These are phyloP conservation scores for Aphidius gifuensis DNA, from an alignment of 1,140 invertebrate genomes.

Conservation along the genomic window DNA sequence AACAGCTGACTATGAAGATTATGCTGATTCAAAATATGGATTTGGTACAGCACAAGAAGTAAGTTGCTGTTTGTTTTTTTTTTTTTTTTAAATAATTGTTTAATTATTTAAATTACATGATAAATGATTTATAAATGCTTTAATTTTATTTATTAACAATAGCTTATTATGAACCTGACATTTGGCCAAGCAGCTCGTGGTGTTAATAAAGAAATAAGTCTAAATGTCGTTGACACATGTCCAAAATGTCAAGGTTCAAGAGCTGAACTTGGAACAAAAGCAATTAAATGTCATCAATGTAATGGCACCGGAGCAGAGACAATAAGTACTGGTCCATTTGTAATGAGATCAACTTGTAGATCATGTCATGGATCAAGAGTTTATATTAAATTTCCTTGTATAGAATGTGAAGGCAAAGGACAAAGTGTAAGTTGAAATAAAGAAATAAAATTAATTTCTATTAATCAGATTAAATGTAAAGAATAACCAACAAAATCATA, in stretches of 20 bases:
- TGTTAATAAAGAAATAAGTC: conserved; percentile 86
- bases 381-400: conserved; percentile 88
- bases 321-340: conserved; percentile 87
- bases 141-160: conserved; percentile 26
- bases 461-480: conserved; percentile 4
- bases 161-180: conserved; percentile 84
- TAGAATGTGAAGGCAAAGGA: conserved; percentile 92
- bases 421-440: conserved; percentile 61
- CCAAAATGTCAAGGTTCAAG: conserved; percentile 81
- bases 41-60: conserved; percentile 90
- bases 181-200: conserved; percentile 96
- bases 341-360: conserved; percentile 95
- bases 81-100: conserved; percentile 4
- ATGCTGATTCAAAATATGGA: conserved; percentile 81
- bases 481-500: neutral
- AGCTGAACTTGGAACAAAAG: conserved; percentile 84
- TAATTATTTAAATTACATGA: conserved; percentile 9
- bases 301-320: conserved; percentile 98
- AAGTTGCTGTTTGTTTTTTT: conserved; percentile 24
- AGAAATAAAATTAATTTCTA: neutral
- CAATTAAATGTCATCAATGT: conserved; percentile 84
- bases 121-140: neutral
- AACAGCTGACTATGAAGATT: conserved; percentile 69
- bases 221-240: conserved; percentile 93
- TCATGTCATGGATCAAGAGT: conserved; percentile 85